Evolutionary conservation across 2,888 invertebrate species (phyloP).

Genomic region (Priocnemis perturbator): DNA sequence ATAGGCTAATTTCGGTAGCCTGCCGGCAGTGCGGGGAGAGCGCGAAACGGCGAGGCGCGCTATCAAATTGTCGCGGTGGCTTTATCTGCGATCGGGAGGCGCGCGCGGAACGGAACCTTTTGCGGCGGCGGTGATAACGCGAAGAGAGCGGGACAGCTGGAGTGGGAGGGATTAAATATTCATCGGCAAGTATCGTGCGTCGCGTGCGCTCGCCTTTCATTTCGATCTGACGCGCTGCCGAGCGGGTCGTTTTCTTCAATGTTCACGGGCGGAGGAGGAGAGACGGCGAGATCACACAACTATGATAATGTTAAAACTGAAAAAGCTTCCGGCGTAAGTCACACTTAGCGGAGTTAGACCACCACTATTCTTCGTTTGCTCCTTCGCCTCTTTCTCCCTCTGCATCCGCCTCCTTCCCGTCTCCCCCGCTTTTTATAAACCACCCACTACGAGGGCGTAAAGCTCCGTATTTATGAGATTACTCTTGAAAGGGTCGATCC

Average conservation of each 20-base stretch:
- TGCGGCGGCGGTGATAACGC: too few species aligned
- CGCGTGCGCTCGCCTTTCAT: too few species aligned
- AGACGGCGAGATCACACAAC: not conserved
- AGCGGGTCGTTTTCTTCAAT: too few species aligned
- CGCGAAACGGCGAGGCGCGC: too few species aligned
- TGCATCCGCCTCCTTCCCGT: not conserved
- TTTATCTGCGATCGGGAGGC: conserved; percentile 3
- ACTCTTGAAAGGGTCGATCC: conserved; percentile 55
- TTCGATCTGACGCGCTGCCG: too few species aligned
- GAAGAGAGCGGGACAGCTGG: too few species aligned
- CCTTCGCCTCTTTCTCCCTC: not conserved
- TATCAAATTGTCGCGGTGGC: not conserved
- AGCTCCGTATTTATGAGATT: conserved; percentile 58
- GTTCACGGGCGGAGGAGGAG: not conserved
- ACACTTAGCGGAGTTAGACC: conserved; percentile 10
- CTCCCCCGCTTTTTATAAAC: conserved; percentile 35
- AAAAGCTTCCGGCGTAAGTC: not conserved
- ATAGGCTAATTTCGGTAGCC: too few species aligned
- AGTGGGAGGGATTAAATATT: too few species aligned
- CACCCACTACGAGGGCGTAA: conserved; percentile 32
- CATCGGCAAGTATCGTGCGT: too few species aligned
- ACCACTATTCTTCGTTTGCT: conserved; percentile 24
- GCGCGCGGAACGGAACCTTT: not conserved
- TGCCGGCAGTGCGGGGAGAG: too few species aligned
- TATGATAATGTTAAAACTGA: conserved; percentile 5